These are phyloP conservation scores for Allygus modestus DNA, from an alignment of 2,888 invertebrate genomes.

Conservation along the genomic window DNA sequence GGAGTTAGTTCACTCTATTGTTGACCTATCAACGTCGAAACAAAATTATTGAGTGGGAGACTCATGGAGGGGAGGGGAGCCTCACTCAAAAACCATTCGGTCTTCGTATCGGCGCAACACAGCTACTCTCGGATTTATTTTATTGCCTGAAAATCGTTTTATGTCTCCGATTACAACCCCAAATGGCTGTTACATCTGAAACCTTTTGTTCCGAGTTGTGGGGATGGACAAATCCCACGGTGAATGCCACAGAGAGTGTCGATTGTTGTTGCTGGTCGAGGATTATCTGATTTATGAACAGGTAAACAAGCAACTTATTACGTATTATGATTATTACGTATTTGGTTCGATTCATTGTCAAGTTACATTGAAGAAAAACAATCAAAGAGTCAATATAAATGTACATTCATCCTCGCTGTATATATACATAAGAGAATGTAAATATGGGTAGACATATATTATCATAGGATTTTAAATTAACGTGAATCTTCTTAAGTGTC, in stretches of 20 bases:
- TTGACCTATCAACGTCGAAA: slow-evolving; percentile 37
- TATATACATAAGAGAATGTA: too few relatives aligned
- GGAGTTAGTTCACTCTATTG: slow-evolving; percentile 11
- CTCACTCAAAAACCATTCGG: slow-evolving; percentile 53
- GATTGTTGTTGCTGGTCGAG: slow-evolving; percentile 16
- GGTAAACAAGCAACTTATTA: neutral
- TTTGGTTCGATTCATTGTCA: too few relatives aligned
- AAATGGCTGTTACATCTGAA: slow-evolving; percentile 41
- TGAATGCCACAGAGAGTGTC: neutral
- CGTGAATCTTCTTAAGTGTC: too few relatives aligned
- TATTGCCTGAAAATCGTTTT: slow-evolving; percentile 64
- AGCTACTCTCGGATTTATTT: slow-evolving; percentile 62
- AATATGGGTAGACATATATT: too few relatives aligned
- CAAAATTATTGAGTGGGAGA: slow-evolving; percentile 31
- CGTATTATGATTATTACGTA: too few relatives aligned
- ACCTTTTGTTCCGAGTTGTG: slow-evolving; percentile 25
- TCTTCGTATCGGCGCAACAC: slow-evolving; percentile 29
- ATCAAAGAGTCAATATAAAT: too few relatives aligned
- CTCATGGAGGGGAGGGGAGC: neutral
- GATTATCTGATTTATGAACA: slow-evolving; percentile 6
- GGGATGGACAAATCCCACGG: neutral
- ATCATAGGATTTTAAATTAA: too few relatives aligned
- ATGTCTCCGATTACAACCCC: slow-evolving; percentile 53
- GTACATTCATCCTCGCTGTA: too few relatives aligned
- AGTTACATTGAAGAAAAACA: too few relatives aligned